Conservation (phyloP, 2,113 vertebrate genomes). For the Sorex fumeus region DNA sequence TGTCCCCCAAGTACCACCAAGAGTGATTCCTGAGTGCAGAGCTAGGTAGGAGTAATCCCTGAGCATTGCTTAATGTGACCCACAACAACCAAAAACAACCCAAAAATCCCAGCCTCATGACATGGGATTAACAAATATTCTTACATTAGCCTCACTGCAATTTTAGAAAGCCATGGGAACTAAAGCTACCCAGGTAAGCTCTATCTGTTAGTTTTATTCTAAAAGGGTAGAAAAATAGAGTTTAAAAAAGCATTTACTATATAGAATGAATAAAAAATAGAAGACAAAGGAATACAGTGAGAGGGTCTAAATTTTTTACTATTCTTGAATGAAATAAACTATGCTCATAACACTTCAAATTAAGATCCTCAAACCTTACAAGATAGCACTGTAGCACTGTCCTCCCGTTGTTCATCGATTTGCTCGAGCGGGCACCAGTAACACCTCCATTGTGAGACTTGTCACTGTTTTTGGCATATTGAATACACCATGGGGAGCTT, state of each 20-base stretch:
- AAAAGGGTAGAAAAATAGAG: not conserved
- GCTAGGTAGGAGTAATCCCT: too few species aligned
- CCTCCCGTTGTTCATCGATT: too few species aligned
- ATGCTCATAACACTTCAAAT: slow-evolving; percentile 23
- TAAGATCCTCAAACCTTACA: slow-evolving; percentile 21
- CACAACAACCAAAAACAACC: too few species aligned
- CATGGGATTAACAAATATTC: not conserved
- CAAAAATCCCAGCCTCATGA: slow-evolving; percentile 56
- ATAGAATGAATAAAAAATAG: not conserved
- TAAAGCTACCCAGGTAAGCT: slow-evolving; percentile 6
- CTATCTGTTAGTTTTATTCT: slow-evolving; percentile 31
- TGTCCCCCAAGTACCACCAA: too few species aligned
- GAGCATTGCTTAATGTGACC: too few species aligned
- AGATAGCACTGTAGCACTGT: too few species aligned
- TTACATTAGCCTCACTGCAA: slow-evolving; percentile 31
- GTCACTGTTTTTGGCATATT: too few species aligned
- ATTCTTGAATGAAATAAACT: slow-evolving; percentile 43
- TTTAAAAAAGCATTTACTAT: not conserved
- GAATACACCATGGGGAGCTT: too few species aligned
- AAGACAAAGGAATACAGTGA: slow-evolving; percentile 35
- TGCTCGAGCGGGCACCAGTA: too few species aligned
- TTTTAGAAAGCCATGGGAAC: slow-evolving; percentile 24
- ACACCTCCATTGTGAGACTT: too few species aligned
- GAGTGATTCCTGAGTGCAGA: too few species aligned
- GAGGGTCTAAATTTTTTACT: not conserved